Conservation (phyloP, 2,888 invertebrate genomes). For the Himalopsyche tibetana region DNA sequence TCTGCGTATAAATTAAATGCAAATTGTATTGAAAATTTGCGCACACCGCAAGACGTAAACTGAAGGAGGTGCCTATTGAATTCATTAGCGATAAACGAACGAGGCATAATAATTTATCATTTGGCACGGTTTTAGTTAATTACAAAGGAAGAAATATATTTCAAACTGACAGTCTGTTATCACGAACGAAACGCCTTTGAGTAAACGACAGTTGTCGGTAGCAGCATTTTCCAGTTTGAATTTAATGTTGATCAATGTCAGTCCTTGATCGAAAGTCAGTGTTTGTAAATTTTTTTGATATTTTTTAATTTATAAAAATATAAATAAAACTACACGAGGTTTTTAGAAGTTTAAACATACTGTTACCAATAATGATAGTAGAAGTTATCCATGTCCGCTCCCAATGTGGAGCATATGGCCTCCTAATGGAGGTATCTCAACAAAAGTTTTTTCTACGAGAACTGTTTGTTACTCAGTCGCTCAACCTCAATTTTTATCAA, state of each 20-base stretch:
- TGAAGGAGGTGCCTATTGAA: slow-evolving; percentile 34
- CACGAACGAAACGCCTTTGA: slow-evolving; percentile 11
- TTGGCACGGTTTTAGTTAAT: slow-evolving; percentile 52
- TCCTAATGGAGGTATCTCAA: too few relatives aligned
- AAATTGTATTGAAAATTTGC: slow-evolving; percentile 39
- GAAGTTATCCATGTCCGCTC: too few relatives aligned
- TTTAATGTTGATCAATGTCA: background rate
- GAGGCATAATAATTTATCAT: slow-evolving; percentile 52
- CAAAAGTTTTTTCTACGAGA: too few relatives aligned
- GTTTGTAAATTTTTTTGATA: too few relatives aligned
- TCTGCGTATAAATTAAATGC: slow-evolving; percentile 45
- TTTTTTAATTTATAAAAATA: too few relatives aligned
- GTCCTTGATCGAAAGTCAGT: background rate
- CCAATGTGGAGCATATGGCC: too few relatives aligned
- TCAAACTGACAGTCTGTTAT: slow-evolving; percentile 44
- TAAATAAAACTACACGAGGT: too few relatives aligned
- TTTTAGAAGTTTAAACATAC: too few relatives aligned
- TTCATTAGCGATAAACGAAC: slow-evolving; percentile 48
- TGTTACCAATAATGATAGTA: too few relatives aligned
- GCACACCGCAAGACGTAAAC: background rate
- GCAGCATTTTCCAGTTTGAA: too few relatives aligned
- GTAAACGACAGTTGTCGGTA: background rate
- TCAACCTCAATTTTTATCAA: too few relatives aligned
- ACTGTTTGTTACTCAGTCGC: too few relatives aligned
- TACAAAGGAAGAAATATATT: slow-evolving; percentile 41